A percentile compares a stretch with the other conserved stretches of the same genome.
phyloP scores from a whole-genome alignment of 2,888 invertebrate species.

The Thereva nobilitata region DNA sequence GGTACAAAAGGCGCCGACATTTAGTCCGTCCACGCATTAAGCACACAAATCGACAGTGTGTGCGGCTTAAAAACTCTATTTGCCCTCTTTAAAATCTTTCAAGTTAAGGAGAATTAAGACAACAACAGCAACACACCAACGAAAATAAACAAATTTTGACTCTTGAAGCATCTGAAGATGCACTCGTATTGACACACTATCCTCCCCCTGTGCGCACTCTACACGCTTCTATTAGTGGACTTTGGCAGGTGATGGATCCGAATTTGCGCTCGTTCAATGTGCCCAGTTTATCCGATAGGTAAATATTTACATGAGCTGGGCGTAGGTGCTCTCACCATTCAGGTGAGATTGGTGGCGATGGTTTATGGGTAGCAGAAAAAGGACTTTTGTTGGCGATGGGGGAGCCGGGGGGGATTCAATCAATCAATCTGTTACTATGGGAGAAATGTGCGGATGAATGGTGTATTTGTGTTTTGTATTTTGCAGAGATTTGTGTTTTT shows the following conservation, averaged over 20 bases:
- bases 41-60: conserved; percentile 16
- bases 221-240: conserved; percentile 2
- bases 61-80: conserved; percentile 22
- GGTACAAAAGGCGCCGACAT: conserved; percentile 39
- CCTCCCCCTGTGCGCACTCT: background rate
- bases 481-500: no score
- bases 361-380: no score
- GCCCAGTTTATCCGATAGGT: conserved; percentile 8
- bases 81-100: conserved; percentile 37
- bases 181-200: conserved; percentile 37
- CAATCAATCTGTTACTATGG: no score
- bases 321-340: conserved; percentile 1
- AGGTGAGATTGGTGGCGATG: background rate
- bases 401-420: no score
- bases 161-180: conserved; percentile 40
- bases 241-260: conserved; percentile 37
- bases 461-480: no score
- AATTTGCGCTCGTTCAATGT: conserved; percentile 17
- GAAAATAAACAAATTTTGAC: conserved; percentile 36
- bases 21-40: conserved; percentile 38
- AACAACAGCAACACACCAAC: conserved; percentile 27
- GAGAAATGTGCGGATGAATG: no score
- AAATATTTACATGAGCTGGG: conserved; percentile 25
- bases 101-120: conserved; percentile 34
- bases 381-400: no score